These are phyloP conservation scores for Paedocypris sp. DNA, from an alignment of 2,113 vertebrate species.

Conservation along the genomic window DNA sequence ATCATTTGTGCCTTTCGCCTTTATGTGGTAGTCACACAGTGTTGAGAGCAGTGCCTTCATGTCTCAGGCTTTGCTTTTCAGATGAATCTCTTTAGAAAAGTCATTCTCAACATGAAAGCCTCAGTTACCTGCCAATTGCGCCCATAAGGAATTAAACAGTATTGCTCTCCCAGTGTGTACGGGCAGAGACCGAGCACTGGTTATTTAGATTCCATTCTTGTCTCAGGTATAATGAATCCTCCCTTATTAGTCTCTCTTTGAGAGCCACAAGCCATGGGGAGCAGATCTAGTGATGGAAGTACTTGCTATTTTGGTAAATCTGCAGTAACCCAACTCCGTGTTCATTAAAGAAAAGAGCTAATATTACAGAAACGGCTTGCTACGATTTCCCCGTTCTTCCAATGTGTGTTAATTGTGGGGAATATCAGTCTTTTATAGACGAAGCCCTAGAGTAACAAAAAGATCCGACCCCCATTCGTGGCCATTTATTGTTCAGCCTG, in stretches of 20 bases:
- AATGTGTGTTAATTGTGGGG: too few species aligned
- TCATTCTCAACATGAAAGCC: slow-evolving; percentile 35
- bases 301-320: slow-evolving; percentile 6
- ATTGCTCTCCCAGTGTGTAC: slow-evolving; percentile 10
- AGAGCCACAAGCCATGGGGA: slow-evolving; percentile 9
- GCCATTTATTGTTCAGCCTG: slow-evolving; percentile 22
- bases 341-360: background rate
- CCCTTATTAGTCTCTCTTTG: slow-evolving; percentile 26
- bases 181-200: slow-evolving; percentile 4
- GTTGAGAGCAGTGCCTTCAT: slow-evolving; percentile 35
- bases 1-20: slow-evolving; percentile 33
- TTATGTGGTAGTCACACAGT: slow-evolving; percentile 31
- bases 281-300: background rate
- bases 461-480: too few species aligned
- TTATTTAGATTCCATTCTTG: slow-evolving; percentile 29
- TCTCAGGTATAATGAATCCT: slow-evolving; percentile 29
- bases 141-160: slow-evolving; percentile 31
- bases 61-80: slow-evolving; percentile 20
- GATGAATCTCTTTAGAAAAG: slow-evolving; percentile 26
- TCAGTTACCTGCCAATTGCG: slow-evolving; percentile 24
- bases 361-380: too few species aligned
- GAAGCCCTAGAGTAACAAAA: too few species aligned
- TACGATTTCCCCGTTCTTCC: too few species aligned
- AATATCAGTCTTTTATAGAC: too few species aligned
- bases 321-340: background rate